Conservation (phyloP, 2,888 invertebrate genomes). For the Zaprionus lineosus region DNA sequence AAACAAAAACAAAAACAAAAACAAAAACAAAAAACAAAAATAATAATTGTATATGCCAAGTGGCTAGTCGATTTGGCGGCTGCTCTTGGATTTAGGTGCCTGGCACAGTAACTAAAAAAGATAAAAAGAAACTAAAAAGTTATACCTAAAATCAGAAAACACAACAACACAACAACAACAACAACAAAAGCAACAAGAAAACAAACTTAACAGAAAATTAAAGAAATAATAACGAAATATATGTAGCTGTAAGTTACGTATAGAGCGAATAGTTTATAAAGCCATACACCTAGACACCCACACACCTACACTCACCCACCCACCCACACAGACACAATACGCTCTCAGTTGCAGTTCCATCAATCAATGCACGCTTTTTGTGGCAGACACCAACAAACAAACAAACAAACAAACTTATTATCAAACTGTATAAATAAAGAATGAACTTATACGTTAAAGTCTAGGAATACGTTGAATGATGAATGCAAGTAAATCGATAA, state of each 20-base stretch:
- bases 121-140: slow-evolving; percentile 10
- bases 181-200: slow-evolving; percentile 15
- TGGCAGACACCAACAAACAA: slow-evolving; percentile 17
- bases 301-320: slow-evolving; percentile 2
- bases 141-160: not conserved
- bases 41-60: slow-evolving; percentile 30
- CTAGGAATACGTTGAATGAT: slow-evolving; percentile 43
- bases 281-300: slow-evolving; percentile 8
- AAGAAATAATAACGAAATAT: slow-evolving; percentile 23
- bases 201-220: slow-evolving; percentile 15
- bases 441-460: slow-evolving; percentile 53
- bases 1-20: not conserved
- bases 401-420: slow-evolving; percentile 40
- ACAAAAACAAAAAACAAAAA: not conserved
- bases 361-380: slow-evolving; percentile 61
- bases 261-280: slow-evolving; percentile 33
- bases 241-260: slow-evolving; percentile 46
- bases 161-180: not conserved
- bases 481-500: slow-evolving; percentile 52
- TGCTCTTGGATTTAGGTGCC: slow-evolving; percentile 58
- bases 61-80: slow-evolving; percentile 34
- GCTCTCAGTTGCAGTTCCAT: slow-evolving; percentile 45
- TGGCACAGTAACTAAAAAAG: slow-evolving; percentile 63
- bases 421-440: slow-evolving; percentile 49
- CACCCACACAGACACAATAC: slow-evolving; percentile 4